These are phyloP conservation scores for Platerodrilus igneus DNA, from an alignment of 2,888 invertebrate species.

Conservation along the genomic window DNA sequence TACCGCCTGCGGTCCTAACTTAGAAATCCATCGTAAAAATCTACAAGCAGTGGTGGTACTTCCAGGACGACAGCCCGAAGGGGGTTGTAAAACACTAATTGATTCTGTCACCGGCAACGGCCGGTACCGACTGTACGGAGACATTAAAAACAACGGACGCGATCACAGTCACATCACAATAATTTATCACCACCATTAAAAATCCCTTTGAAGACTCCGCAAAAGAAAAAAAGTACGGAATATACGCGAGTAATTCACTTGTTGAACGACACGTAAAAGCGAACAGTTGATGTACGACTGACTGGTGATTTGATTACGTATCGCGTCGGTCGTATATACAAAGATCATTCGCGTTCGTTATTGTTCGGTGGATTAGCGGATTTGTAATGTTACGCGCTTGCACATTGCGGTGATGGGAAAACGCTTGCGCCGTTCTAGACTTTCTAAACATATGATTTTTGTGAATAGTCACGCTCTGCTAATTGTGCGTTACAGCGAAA, in stretches of 20 bases:
- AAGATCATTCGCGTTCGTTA: no score
- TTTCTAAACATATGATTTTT: slow-evolving; percentile 23
- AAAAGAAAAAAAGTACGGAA: slow-evolving; percentile 13
- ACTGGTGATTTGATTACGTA: slow-evolving; percentile 7
- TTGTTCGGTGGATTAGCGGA: slow-evolving; percentile 19
- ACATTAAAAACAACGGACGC: slow-evolving; percentile 39
- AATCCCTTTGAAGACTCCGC: slow-evolving; percentile 21
- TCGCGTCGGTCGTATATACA: slow-evolving; percentile 11
- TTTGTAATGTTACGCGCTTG: slow-evolving; percentile 12
- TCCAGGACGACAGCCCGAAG: slow-evolving; percentile 31
- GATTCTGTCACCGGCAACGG: slow-evolving; percentile 46
- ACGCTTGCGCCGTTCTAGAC: slow-evolving; percentile 25
- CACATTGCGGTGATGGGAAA: slow-evolving; percentile 16
- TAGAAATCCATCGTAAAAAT: slow-evolving; percentile 54
- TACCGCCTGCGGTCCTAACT: slow-evolving; percentile 52
- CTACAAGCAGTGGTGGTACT: slow-evolving; percentile 48
- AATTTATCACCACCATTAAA: slow-evolving; percentile 10
- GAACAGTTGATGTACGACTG: no score
- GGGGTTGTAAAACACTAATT: slow-evolving; percentile 31
- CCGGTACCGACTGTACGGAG: slow-evolving; percentile 48
- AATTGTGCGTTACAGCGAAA: no score
- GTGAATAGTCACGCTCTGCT: no score
- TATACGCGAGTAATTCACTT: no score
- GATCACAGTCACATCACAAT: slow-evolving; percentile 16
- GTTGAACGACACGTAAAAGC: slow-evolving; percentile 16